Evolutionary conservation across 2,113 vertebrate genomes (phyloP).

Genomic region (Tupaia tana): DNA sequence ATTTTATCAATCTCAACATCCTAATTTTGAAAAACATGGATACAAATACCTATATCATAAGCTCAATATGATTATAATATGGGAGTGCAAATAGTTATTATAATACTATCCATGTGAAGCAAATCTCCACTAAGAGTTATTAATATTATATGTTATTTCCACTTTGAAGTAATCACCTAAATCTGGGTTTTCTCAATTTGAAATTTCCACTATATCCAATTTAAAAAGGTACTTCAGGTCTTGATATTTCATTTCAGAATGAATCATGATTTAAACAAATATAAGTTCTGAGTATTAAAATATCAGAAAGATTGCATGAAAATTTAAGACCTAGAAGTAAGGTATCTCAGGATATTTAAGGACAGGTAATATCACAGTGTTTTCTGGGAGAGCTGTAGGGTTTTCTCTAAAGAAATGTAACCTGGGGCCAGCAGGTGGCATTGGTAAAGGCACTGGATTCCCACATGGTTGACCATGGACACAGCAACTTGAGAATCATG

Average conservation of each 20-base stretch:
- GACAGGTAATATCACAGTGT: not conserved
- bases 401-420: not conserved
- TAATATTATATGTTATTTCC: not conserved
- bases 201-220: not conserved
- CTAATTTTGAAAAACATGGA: not conserved
- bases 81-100: not conserved
- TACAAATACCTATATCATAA: not conserved
- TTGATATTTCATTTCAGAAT: slow-evolving; percentile 11
- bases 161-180: not conserved
- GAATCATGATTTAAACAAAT: slow-evolving; percentile 20
- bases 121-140: not conserved
- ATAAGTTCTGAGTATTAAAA: slow-evolving; percentile 11
- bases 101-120: not conserved
- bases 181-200: not conserved
- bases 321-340: slow-evolving; percentile 29
- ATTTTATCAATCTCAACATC: not conserved
- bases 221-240: not conserved
- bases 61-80: not conserved
- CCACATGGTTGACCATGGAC: too few relatives aligned
- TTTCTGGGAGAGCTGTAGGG: not conserved
- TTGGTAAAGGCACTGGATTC: too few relatives aligned
- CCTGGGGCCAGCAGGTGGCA: too few relatives aligned
- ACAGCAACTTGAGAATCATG: too few relatives aligned
- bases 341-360: not conserved
- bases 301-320: not conserved